Conservation (phyloP, 2,888 invertebrate genomes). For the Tiliacea aurago region DNA sequence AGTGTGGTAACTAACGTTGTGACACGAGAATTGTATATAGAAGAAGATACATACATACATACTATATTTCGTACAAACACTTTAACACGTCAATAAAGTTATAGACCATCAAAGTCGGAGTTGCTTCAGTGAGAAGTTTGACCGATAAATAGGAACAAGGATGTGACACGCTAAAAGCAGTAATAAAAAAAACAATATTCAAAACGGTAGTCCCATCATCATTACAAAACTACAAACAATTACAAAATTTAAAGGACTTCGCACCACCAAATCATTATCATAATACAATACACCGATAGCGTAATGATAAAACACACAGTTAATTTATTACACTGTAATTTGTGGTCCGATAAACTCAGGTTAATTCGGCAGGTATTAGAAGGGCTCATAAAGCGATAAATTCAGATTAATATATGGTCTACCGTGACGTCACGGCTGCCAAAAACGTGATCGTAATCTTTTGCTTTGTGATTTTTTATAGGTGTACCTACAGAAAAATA, state of each 20-base stretch:
- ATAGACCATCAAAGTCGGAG: neutral
- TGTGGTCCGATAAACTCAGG: conserved; percentile 35
- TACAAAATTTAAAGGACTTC: conserved; percentile 18
- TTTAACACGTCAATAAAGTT: too few relatives aligned
- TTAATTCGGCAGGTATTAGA: conserved; percentile 52
- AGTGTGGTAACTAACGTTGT: too few relatives aligned
- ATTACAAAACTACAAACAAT: conserved; percentile 3
- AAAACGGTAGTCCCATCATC: conserved; percentile 1
- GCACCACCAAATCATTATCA: conserved; percentile 26
- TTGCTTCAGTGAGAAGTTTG: neutral
- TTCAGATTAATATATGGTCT: conserved; percentile 41
- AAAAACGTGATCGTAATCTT: conserved; percentile 33
- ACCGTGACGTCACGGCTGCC: conserved; percentile 46
- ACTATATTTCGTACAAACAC: too few relatives aligned
- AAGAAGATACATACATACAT: too few relatives aligned
- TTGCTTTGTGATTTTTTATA: conserved; percentile 24
- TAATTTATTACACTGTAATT: conserved; percentile 48
- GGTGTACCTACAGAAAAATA: neutral
- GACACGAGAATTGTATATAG: too few relatives aligned
- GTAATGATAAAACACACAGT: conserved; percentile 28
- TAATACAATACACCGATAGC: conserved; percentile 29
- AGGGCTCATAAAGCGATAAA: conserved; percentile 52
- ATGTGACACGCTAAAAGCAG: neutral
- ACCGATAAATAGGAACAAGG: neutral
- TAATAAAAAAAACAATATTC: neutral